These are phyloP conservation scores for Melinaea marsaeus DNA, from an alignment of 2,888 invertebrate genomes.

Conservation along the genomic window DNA sequence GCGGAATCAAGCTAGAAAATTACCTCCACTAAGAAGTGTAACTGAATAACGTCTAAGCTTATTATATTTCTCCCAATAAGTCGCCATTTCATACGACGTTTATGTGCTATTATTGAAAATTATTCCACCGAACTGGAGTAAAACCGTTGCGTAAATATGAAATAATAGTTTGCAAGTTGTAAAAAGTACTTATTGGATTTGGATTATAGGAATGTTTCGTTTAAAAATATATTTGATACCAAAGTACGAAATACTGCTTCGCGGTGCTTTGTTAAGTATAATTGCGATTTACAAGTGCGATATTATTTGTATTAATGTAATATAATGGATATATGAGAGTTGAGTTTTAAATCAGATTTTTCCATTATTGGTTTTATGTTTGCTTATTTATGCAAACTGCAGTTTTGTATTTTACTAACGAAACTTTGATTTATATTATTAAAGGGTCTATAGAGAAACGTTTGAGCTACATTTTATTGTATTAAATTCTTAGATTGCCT, in stretches of 20 bases:
- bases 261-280: constrained; percentile 21
- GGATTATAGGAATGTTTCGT: constrained; percentile 23
- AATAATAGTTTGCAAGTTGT: constrained; percentile 31
- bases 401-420: neutral
- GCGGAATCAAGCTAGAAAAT: constrained; percentile 42
- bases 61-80: constrained; percentile 56
- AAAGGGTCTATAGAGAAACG: constrained; percentile 3
- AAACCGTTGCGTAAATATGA: constrained; percentile 35
- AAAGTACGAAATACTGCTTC: constrained; percentile 25
- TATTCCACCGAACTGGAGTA: constrained; percentile 39
- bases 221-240: constrained; percentile 24
- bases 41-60: constrained; percentile 53
- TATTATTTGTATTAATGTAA: constrained; percentile 16
- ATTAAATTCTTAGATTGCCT: constrained; percentile 8
- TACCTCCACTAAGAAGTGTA: constrained; percentile 53
- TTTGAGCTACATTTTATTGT: no score
- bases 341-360: neutral
- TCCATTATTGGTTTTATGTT: constrained; percentile 2
- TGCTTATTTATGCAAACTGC: neutral
- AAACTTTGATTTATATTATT: no score
- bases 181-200: constrained; percentile 28
- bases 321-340: neutral
- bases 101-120: constrained; percentile 49
- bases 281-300: constrained; percentile 25
- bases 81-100: constrained; percentile 50